These are phyloP conservation scores for Menidia menidia DNA, from an alignment of 2,797 vertebrate species.

Conservation along the genomic window DNA sequence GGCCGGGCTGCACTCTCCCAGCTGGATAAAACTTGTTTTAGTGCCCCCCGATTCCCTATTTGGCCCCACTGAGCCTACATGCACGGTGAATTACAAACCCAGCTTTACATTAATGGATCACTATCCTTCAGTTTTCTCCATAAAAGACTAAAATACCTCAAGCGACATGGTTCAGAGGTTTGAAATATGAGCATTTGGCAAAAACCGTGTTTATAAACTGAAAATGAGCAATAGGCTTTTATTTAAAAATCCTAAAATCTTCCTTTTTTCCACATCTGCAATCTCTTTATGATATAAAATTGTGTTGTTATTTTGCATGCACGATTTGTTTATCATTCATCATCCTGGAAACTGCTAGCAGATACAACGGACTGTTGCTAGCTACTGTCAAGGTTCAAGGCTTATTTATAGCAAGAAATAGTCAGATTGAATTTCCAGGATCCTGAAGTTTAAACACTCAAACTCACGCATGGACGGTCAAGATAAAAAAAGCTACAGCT, in stretches of 20 bases:
- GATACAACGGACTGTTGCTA: constrained; percentile 17
- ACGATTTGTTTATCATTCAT: constrained; percentile 35
- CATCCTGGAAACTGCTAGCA: constrained; percentile 22
- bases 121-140: constrained; percentile 46
- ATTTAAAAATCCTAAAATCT: constrained; percentile 41
- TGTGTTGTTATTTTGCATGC: constrained; percentile 29
- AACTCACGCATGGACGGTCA: not conserved
- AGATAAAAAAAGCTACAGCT: constrained; percentile 16
- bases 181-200: constrained; percentile 66
- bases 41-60: constrained; percentile 37
- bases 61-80: constrained; percentile 41
- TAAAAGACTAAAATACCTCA: constrained; percentile 52
- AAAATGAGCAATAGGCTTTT: constrained; percentile 25
- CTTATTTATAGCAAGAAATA: constrained; percentile 44
- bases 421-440: constrained; percentile 13
- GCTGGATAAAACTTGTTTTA: constrained; percentile 51
- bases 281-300: constrained; percentile 42
- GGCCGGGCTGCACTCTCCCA: constrained; percentile 46
- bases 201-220: constrained; percentile 43
- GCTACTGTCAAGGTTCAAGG: constrained; percentile 18
- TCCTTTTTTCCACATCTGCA: constrained; percentile 51
- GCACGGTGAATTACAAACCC: constrained; percentile 50
- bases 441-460: constrained; percentile 31
- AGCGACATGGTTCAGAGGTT: constrained; percentile 61
- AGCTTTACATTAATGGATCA: constrained; percentile 43